Percentiles rank a stretch among this genome's conserved stretches.
Evolutionary conservation across 1,140 invertebrate genomes (phyloP).

Genomic region (Planococcus citri): DNA sequence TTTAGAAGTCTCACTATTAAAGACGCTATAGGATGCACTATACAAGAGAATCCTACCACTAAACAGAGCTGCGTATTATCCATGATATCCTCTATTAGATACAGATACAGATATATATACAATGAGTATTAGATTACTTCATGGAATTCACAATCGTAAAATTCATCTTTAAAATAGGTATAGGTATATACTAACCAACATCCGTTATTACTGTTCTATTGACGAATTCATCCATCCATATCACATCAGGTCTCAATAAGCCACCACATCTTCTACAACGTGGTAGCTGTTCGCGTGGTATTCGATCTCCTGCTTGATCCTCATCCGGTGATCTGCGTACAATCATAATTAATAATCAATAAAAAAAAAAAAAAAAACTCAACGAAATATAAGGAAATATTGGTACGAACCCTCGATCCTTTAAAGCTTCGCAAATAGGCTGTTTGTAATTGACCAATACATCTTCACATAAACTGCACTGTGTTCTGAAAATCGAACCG

Average conservation of each 20-base stretch:
- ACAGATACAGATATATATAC: too few relatives aligned
- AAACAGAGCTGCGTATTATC: not conserved
- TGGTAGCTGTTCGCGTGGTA: not conserved
- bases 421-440: not conserved
- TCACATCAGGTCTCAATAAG: not conserved
- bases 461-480: not conserved
- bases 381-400: not conserved
- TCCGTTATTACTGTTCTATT: not conserved
- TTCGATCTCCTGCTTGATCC: not conserved
- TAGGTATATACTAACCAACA: not conserved
- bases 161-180: too few relatives aligned
- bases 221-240: not conserved
- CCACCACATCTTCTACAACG: not conserved
- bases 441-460: not conserved
- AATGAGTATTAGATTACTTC: too few relatives aligned
- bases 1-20: not conserved
- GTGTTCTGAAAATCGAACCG: not conserved
- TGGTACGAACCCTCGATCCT: not conserved
- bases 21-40: not conserved
- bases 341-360: not conserved
- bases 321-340: not conserved
- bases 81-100: not conserved
- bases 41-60: not conserved
- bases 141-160: too few relatives aligned
- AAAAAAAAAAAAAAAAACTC: not conserved